A percentile compares a stretch with the other conserved stretches of the same genome.
Evolutionary conservation across 2,797 vertebrate genomes (phyloP).

Genomic region (Apodemus agrarius): DNA sequence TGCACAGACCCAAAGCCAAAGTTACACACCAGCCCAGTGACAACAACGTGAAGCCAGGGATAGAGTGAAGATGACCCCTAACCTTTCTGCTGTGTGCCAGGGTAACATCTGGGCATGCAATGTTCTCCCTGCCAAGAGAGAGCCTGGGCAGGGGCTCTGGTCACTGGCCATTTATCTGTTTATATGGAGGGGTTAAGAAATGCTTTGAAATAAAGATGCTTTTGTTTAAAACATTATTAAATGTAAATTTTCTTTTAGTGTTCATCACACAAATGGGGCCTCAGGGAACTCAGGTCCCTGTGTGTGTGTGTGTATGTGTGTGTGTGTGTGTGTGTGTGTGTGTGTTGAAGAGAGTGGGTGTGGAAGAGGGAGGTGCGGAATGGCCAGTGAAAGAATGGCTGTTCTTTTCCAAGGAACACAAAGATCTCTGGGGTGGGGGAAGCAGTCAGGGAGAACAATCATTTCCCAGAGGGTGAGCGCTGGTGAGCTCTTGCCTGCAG

Average conservation of each 20-base stretch:
- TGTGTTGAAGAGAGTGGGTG: background rate
- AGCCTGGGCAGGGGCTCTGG: background rate
- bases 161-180: background rate
- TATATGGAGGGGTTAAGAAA: background rate
- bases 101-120: background rate
- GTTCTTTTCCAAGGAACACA: slow-evolving; percentile 53
- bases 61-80: background rate
- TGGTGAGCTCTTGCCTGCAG: background rate
- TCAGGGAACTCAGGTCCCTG: background rate
- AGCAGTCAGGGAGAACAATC: background rate
- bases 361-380: background rate
- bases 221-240: slow-evolving; percentile 37
- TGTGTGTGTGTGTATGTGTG: background rate
- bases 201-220: background rate
- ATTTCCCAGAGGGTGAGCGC: background rate
- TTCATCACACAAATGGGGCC: slow-evolving; percentile 23
- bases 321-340: background rate
- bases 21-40: background rate
- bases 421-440: background rate
- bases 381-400: background rate
- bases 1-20: background rate
- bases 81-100: background rate
- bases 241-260: slow-evolving; percentile 6
- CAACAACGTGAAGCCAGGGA: background rate
- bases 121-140: background rate